phyloP scores from a whole-genome alignment of 2,888 invertebrate genomes.

The Sicus ferrugineus region DNA sequence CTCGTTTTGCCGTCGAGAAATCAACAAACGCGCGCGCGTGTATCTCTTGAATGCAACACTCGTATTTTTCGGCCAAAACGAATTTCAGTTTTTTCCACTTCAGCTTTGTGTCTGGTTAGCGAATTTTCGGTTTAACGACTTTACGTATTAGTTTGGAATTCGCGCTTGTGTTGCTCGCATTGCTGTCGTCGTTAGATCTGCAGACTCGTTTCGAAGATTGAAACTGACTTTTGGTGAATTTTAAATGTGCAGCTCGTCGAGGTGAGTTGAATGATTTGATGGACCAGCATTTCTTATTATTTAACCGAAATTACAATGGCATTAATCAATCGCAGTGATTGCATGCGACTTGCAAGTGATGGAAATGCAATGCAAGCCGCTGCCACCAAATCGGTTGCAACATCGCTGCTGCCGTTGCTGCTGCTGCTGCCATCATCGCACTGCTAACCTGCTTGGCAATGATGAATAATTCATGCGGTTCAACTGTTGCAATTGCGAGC shows the following conservation, averaged over 20 bases:
- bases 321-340: background rate
- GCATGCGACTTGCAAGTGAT: too few species aligned
- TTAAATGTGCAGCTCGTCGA: constrained; percentile 10
- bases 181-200: constrained; percentile 13
- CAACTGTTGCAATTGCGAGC: too few species aligned
- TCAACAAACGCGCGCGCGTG: background rate
- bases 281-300: background rate
- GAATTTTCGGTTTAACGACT: constrained; percentile 5
- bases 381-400: too few species aligned
- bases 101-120: constrained; percentile 13
- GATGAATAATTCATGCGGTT: too few species aligned
- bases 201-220: constrained; percentile 17
- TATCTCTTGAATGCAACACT: background rate
- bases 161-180: background rate
- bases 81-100: background rate
- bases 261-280: constrained; percentile 22
- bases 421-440: too few species aligned
- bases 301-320: background rate
- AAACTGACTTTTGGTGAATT: constrained; percentile 9
- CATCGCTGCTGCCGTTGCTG: too few species aligned
- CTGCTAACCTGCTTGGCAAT: too few species aligned
- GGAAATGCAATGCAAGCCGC: too few species aligned
- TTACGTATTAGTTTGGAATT: background rate
- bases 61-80: background rate
- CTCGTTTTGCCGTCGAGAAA: constrained; percentile 3